Base-by-base conservation (phyloP, 2,888 invertebrate genomes). In the Eumacrocentrus americanus region DNA sequence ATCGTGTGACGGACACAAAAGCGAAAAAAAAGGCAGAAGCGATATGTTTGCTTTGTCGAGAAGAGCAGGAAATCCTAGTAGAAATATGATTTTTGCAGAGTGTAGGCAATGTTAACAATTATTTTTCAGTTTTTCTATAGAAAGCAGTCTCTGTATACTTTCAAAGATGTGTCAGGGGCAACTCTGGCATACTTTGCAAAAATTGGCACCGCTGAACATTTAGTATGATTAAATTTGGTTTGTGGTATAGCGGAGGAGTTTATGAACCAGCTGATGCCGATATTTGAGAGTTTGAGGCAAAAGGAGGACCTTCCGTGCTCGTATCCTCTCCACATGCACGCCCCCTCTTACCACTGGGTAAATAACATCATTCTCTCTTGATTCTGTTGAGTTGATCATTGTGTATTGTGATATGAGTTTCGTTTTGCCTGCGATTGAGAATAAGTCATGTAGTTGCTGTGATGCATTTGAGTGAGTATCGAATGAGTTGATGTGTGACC, bases 251-350 rank as follows among this genome's bases (percentile, higher is more conserved):
- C 94, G 84, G 92, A 94, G 86, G 94, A 94, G 88, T 92, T 94
- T 87, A 88, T 95, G 90, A 92, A 89, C 86, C 93, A 94, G 87
- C 88, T 95, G 89, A 93, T 90, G 91, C 94, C 94, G 81, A 94
- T 95, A 85, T 94, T 95, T 88, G 94, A 94, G 86, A 91, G 91
- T 84, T 88, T 94, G 82, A 89, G 94, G 81, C 92, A 92, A 83
- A 91, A 91, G 82, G 92, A 94, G 84, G 92, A 93, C 84, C 89
- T 92, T 77, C 93, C 93, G 81, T 92, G 92, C 85, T 92, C 93
- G 80, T 94, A 92, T 84, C 93, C 93, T 79, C 89, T 92, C 83
- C 92, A 92, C 85, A 91, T 92, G 88, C 87, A 88, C 76, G 86
- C 88, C 80, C 86, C 87, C 84, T 86, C 87, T 84, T 89, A 88